Evolutionary conservation across 2,113 vertebrate genomes (phyloP).

Genomic region (Coreoperca whiteheadi): DNA sequence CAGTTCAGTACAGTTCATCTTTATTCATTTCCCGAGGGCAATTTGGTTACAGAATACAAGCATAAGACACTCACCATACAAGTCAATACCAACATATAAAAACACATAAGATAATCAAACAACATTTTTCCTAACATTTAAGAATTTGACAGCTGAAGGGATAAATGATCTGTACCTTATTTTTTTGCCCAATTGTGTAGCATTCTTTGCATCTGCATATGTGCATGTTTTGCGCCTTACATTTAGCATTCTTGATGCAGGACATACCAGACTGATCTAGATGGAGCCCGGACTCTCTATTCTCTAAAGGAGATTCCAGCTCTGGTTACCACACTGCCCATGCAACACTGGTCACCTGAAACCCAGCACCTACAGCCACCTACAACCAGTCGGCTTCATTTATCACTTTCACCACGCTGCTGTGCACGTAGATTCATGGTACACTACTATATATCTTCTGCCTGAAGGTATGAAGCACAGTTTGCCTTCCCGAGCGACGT

Average conservation of each 20-base stretch:
- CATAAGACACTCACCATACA: too few species aligned
- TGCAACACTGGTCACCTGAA: slow-evolving; percentile 56
- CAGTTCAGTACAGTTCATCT: too few species aligned
- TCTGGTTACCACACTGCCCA: slow-evolving; percentile 65
- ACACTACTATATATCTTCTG: not conserved
- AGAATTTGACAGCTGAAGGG: too few species aligned
- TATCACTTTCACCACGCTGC: slow-evolving; percentile 68
- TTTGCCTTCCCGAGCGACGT: not conserved
- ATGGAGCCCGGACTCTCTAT: slow-evolving; percentile 31
- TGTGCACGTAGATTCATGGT: not conserved
- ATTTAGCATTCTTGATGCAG: not conserved
- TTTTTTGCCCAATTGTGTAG: not conserved
- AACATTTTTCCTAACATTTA: too few species aligned
- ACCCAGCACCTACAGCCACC: slow-evolving; percentile 54
- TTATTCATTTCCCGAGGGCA: too few species aligned
- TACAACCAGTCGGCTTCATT: slow-evolving; percentile 53
- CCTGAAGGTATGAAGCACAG: not conserved
- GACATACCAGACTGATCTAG: not conserved
- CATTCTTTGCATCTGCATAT: not conserved
- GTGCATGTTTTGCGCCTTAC: not conserved
- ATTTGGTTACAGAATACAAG: too few species aligned
- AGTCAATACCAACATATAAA: too few species aligned
- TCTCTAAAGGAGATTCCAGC: slow-evolving; percentile 51
- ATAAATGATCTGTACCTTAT: not conserved
- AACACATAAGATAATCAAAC: too few species aligned